phyloP scores from a whole-genome alignment of 2,113 vertebrate genomes.

The Tragelaphus strepsiceros region DNA sequence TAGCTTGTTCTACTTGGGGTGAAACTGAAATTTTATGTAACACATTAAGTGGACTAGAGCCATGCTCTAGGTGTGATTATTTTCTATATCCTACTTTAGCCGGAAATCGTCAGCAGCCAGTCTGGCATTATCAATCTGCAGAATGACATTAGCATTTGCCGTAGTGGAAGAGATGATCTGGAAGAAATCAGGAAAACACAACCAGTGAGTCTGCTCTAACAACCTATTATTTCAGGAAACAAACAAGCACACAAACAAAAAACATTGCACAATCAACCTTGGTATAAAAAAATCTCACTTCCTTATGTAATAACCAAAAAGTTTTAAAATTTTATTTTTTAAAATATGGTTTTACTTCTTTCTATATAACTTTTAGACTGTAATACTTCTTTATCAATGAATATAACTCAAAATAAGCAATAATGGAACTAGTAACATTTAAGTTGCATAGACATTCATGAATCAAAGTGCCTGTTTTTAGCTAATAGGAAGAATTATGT shows the following conservation, averaged over 20 bases:
- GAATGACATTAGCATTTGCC: slow-evolving; percentile 83
- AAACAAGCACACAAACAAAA: background rate
- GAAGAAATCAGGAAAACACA: background rate
- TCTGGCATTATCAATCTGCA: slow-evolving; percentile 90
- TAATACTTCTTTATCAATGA: background rate
- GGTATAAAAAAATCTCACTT: background rate
- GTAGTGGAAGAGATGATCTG: slow-evolving; percentile 80
- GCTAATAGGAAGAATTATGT: background rate
- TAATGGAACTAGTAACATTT: background rate
- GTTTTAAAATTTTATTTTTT: background rate
- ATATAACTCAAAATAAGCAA: background rate
- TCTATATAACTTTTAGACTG: background rate
- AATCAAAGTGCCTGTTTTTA: background rate
- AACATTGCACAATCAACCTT: background rate
- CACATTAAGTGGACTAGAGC: background rate
- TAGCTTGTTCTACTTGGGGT: background rate
- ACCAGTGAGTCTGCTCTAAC: background rate
- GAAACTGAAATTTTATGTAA: background rate
- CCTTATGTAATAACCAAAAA: background rate
- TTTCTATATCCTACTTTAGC: slow-evolving; percentile 83
- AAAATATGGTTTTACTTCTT: slow-evolving; percentile 10
- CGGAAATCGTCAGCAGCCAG: slow-evolving; percentile 90
- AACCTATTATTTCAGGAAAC: background rate
- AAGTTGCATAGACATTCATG: background rate
- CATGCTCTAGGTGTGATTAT: background rate